These are phyloP conservation scores for Cervus canadensis DNA, from an alignment of 2,113 vertebrate genomes.

Conservation along the genomic window DNA sequence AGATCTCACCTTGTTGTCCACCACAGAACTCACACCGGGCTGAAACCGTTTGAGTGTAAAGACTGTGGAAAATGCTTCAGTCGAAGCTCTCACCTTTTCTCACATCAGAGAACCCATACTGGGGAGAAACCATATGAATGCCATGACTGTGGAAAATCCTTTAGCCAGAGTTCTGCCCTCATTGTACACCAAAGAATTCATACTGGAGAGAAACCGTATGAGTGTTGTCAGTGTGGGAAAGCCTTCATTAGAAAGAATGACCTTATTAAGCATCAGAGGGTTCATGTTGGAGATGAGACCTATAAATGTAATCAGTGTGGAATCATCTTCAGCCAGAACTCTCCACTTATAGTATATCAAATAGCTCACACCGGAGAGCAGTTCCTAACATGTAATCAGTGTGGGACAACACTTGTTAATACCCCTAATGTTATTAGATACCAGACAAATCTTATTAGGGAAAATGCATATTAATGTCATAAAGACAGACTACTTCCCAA, in stretches of 20 bases:
- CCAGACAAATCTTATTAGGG: constrained; percentile 5
- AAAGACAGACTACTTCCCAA: neutral
- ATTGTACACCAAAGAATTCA: constrained; percentile 70
- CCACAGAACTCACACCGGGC: constrained; percentile 62
- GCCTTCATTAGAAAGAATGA: constrained; percentile 69
- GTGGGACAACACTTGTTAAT: constrained; percentile 34
- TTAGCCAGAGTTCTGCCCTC: constrained; percentile 67
- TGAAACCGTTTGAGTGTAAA: constrained; percentile 69
- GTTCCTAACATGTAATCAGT: constrained; percentile 52
- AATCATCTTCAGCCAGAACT: constrained; percentile 34
- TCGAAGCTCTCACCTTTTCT: constrained; percentile 69
- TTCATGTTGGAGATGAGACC: constrained; percentile 50
- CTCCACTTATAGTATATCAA: constrained; percentile 51
- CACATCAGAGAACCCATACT: constrained; percentile 69
- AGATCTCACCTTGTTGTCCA: constrained; percentile 64
- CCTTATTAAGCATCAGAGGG: constrained; percentile 65
- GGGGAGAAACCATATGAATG: constrained; percentile 68
- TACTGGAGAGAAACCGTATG: constrained; percentile 73
- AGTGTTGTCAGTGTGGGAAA: constrained; percentile 68
- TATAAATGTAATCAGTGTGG: constrained; percentile 60
- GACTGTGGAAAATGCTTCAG: constrained; percentile 69
- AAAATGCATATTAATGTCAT: neutral
- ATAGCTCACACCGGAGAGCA: constrained; percentile 59
- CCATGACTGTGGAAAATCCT: constrained; percentile 60
- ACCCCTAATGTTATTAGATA: neutral